These are phyloP conservation scores for Apocrypta bakeri DNA, from an alignment of 1,140 invertebrate species.

Conservation along the genomic window DNA sequence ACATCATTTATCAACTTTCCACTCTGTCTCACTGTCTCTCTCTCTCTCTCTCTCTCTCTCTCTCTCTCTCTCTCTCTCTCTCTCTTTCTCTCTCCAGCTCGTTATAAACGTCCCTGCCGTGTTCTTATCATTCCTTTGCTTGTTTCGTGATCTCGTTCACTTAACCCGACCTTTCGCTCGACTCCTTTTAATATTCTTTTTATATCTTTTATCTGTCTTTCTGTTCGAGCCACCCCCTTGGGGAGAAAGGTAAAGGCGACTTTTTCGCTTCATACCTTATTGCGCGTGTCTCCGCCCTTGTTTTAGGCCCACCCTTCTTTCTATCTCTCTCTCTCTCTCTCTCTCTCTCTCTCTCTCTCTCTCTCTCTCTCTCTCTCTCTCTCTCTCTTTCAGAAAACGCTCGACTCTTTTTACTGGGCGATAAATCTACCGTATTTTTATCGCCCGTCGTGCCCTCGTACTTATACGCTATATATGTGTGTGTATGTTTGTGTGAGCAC, in stretches of 20 bases:
- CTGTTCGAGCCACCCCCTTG: neutral
- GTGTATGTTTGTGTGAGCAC: neutral
- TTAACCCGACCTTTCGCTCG: conserved; percentile 18
- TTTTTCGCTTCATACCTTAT: conserved; percentile 22
- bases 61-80: too few species aligned
- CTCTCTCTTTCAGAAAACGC: neutral
- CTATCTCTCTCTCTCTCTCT: neutral
- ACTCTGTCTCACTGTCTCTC: too few species aligned
- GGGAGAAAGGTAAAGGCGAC: neutral
- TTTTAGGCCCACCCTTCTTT: conserved; percentile 25
- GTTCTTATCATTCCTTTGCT: conserved; percentile 20
- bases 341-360: neutral
- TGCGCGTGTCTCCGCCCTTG: conserved; percentile 38
- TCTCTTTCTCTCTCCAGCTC: neutral
- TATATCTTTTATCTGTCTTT: conserved; percentile 43
- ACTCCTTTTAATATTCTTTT: conserved; percentile 43
- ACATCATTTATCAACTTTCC: conserved; percentile 34
- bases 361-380: neutral
- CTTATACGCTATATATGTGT: too few species aligned
- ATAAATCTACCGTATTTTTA: conserved; percentile 45
- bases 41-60: too few species aligned
- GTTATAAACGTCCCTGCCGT: conserved; percentile 1
- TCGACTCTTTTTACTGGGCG: conserved; percentile 32
- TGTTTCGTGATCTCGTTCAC: conserved; percentile 46
- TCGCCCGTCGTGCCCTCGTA: neutral